Percentiles rank a stretch among this genome's conserved stretches.
phyloP scores from a whole-genome alignment of 1,140 invertebrate species.

The Lasaia peninsularis region DNA sequence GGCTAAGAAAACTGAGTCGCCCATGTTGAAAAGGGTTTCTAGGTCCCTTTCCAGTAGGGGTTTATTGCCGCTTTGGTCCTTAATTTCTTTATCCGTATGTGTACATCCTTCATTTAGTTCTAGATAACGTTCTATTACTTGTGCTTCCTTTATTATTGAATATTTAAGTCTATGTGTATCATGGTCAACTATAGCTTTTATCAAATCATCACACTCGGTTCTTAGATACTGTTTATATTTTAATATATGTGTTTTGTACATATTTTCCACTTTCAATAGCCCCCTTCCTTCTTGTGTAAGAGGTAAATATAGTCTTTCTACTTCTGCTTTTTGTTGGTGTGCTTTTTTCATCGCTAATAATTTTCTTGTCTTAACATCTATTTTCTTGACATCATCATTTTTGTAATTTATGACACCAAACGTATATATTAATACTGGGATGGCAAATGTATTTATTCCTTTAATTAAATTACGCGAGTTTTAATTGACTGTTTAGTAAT shows the following conservation, averaged over 20 bases:
- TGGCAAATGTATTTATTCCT: too few relatives aligned
- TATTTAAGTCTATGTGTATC: neutral
- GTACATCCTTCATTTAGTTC: too few relatives aligned
- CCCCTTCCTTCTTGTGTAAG: slow-evolving; percentile 20
- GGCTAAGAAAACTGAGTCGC: too few relatives aligned
- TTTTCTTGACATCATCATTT: neutral
- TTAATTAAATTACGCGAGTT: too few relatives aligned
- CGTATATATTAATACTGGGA: too few relatives aligned
- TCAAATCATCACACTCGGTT: neutral
- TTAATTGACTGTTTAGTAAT: too few relatives aligned
- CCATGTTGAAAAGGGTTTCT: too few relatives aligned
- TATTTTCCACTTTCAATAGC: slow-evolving; percentile 18
- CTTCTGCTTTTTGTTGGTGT: slow-evolving; percentile 12
- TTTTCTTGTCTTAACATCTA: neutral
- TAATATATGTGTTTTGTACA: slow-evolving; percentile 23
- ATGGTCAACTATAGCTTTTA: neutral
- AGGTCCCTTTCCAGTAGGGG: too few relatives aligned
- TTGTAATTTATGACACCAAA: neutral
- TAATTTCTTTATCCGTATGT: too few relatives aligned
- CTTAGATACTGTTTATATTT: slow-evolving; percentile 24
- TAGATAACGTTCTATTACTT: neutral
- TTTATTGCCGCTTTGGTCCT: too few relatives aligned
- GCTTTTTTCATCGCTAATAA: neutral
- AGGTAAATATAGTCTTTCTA: slow-evolving; percentile 20
- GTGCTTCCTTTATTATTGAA: neutral